phyloP scores from a whole-genome alignment of 2,113 vertebrate species.

The Odocoileus virginianus region DNA sequence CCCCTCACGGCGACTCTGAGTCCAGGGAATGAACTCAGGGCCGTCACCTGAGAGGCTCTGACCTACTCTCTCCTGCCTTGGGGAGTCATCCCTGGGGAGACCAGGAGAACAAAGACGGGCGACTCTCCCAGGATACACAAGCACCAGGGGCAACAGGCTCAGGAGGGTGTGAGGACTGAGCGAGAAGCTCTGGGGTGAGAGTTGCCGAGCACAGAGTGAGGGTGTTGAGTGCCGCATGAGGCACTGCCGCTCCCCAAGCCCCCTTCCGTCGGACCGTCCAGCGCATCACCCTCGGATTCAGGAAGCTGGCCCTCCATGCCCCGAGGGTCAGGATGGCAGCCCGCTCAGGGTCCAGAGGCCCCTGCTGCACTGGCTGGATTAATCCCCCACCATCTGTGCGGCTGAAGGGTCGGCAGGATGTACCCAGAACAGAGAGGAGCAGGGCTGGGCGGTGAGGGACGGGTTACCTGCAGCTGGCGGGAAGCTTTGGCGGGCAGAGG shows the following conservation, averaged over 20 bases:
- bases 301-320: background rate
- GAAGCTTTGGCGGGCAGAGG: constrained; percentile 92
- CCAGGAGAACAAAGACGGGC: background rate
- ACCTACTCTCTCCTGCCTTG: background rate
- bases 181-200: background rate
- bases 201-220: background rate
- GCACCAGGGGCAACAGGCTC: background rate
- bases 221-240: background rate
- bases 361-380: background rate
- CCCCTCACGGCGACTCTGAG: background rate
- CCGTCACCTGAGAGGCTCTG: background rate
- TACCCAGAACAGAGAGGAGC: background rate
- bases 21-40: background rate
- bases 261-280: background rate
- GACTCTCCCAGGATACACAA: background rate
- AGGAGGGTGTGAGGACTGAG: background rate
- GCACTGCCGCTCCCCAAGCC: background rate
- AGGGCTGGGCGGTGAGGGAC: background rate
- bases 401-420: background rate
- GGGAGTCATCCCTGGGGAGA: background rate
- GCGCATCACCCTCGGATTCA: background rate
- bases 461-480: constrained; percentile 91
- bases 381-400: background rate
- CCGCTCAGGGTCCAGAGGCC: background rate
- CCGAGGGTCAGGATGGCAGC: background rate